Conservation (phyloP, 2,797 vertebrate species). For the Pyrocephalus nanus region DNA sequence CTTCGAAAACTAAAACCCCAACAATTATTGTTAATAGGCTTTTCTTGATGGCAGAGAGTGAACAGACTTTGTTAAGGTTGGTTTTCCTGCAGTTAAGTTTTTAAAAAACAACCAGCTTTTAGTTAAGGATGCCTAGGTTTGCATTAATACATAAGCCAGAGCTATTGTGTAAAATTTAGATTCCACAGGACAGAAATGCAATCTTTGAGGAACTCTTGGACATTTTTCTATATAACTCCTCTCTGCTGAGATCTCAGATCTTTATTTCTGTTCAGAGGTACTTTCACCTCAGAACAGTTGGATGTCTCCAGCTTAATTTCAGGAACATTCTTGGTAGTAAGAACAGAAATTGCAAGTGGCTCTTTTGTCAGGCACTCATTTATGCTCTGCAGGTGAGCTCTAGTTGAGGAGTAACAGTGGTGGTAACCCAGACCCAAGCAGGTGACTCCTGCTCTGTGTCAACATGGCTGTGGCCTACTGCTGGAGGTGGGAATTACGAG, state of each 20-base stretch:
- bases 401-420: not conserved
- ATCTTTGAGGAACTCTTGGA: conserved; percentile 31
- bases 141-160: not conserved
- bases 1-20: conserved; percentile 67
- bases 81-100: conserved; percentile 51
- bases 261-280: not conserved
- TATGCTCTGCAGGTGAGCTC: not conserved
- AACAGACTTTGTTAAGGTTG: conserved; percentile 66
- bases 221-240: conserved; percentile 5
- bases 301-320: conserved; percentile 21
- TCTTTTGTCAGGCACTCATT: not conserved
- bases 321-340: not conserved
- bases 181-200: conserved; percentile 14
- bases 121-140: conserved; percentile 32
- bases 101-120: not conserved
- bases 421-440: not conserved
- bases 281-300: not conserved
- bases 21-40: conserved; percentile 76
- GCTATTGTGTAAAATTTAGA: not conserved
- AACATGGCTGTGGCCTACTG: not conserved
- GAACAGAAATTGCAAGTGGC: not conserved
- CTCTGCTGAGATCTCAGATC: not conserved
- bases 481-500: too few species aligned
- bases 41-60: conserved; percentile 48
- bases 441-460: not conserved